phyloP scores from a whole-genome alignment of 1,140 invertebrate genomes.

The Varroa destructor region DNA sequence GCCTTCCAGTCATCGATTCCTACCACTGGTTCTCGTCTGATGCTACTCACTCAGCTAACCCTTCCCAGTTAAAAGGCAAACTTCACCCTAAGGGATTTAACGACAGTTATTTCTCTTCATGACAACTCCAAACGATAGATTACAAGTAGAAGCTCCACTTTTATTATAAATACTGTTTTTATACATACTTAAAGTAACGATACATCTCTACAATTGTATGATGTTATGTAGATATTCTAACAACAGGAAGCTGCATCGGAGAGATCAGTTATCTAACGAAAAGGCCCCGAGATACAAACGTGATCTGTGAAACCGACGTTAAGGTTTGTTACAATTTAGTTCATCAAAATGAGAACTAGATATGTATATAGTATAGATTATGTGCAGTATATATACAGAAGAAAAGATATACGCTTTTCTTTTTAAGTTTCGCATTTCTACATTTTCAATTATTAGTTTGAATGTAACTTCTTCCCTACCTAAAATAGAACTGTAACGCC shows the following conservation, averaged over 20 bases:
- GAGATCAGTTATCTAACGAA: slow-evolving; percentile 23
- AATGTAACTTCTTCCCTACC: no score
- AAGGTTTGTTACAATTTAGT: not conserved
- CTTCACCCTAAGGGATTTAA: not conserved
- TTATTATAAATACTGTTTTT: no score
- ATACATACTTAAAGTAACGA: no score
- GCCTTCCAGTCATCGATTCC: slow-evolving; percentile 34
- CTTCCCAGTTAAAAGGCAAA: slow-evolving; percentile 5
- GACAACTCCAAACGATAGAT: not conserved
- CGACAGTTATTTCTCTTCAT: not conserved
- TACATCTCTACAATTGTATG: not conserved
- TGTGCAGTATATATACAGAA: no score
- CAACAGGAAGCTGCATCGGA: slow-evolving; percentile 19
- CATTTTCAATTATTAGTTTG: no score
- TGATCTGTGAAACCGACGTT: slow-evolving; percentile 16
- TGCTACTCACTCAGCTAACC: slow-evolving; percentile 14
- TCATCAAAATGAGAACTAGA: no score
- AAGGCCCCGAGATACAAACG: slow-evolving; percentile 8
- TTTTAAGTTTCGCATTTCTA: no score
- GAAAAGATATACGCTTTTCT: no score
- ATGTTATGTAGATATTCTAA: not conserved
- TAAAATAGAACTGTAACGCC: no score
- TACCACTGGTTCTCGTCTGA: slow-evolving; percentile 32
- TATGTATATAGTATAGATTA: no score
- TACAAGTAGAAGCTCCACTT: no score